Evolutionary conservation across 2,888 invertebrate species (phyloP).

Genomic region (Cerceris rybyensis): DNA sequence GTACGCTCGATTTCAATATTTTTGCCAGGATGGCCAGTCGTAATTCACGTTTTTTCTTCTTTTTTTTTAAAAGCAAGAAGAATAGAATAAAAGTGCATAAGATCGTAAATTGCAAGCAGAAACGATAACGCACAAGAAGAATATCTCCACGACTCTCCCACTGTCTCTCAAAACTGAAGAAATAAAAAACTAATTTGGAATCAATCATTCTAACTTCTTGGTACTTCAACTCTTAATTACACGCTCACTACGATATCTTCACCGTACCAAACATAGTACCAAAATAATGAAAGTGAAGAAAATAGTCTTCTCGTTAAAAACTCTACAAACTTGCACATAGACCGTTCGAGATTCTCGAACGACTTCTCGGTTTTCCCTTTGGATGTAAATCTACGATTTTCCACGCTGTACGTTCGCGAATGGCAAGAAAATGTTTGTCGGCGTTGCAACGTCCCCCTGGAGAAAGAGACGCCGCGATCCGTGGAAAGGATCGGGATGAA

Average conservation of each 20-base stretch:
- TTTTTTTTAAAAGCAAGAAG: too few species aligned
- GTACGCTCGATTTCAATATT: slow-evolving; percentile 30
- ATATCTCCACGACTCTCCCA: too few species aligned
- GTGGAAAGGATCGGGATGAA: slow-evolving; percentile 22
- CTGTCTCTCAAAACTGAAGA: too few species aligned
- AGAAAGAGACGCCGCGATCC: slow-evolving; percentile 11
- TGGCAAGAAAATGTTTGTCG: slow-evolving; percentile 21
- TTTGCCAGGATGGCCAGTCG: neutral
- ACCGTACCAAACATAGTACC: neutral
- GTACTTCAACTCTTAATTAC: too few species aligned
- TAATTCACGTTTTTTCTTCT: slow-evolving; percentile 11
- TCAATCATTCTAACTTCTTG: too few species aligned
- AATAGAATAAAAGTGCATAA: too few species aligned
- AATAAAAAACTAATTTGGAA: too few species aligned
- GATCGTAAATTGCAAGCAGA: too few species aligned
- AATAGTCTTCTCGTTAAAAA: too few species aligned
- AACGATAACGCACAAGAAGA: too few species aligned
- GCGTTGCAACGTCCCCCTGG: neutral
- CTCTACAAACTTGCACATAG: neutral
- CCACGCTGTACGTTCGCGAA: neutral
- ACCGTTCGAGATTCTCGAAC: neutral
- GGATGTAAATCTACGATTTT: neutral
- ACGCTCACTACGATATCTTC: neutral
- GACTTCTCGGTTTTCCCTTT: neutral
- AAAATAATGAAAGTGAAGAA: too few species aligned